Base-by-base conservation (phyloP, 2,888 invertebrate genomes). In the Drosophila antonietae region DNA sequence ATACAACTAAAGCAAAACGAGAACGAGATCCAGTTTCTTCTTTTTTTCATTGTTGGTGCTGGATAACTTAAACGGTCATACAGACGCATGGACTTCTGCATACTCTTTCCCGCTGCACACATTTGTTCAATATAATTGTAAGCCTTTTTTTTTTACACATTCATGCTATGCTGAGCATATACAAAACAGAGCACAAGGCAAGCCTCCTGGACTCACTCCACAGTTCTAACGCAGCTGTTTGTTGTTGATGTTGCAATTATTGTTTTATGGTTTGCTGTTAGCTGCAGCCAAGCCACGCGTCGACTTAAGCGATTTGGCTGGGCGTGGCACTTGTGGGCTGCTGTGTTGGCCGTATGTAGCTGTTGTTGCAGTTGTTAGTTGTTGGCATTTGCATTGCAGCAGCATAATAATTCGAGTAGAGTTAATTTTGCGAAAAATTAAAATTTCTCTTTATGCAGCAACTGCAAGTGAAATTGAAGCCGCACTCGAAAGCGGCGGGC, bases 341-440 rank as follows among this genome's bases (percentile, higher is more conserved):
- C 57, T 53, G 52, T 28, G 28, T 31, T 9, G 14, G 37, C 9
- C 15, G 52, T 23, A 37, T 53, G 57, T 55, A 65, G 46, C 46
- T 61, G 63, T 57, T 61, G 62, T 57, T 68, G 62, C 18, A 65
- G 51, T 37, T 74, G 67, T 52, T 37, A 28, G 28, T 6, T 28
- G 14, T 53, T 78, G 77, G 73, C 83, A 81, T 84, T 86, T 84
- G 84, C 84, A 84, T 84, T 43, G 72, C 39, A n/a, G 43, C 31
- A 66, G 73, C 78, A 75, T 65, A 81, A 78, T 86, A 77, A 82
- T 76, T 87, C 77, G 65, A 66, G 65, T 53, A 70, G 75, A 85
- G 85, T 85, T 85, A 85, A 85, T 85, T 85, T 88, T 78, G 88
- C 88, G 85, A 79, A 75, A 85, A 85, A 85, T 85, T 87, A 88